Conservation (phyloP, 2,113 vertebrate genomes). For the Campylomormyrus numenius region DNA sequence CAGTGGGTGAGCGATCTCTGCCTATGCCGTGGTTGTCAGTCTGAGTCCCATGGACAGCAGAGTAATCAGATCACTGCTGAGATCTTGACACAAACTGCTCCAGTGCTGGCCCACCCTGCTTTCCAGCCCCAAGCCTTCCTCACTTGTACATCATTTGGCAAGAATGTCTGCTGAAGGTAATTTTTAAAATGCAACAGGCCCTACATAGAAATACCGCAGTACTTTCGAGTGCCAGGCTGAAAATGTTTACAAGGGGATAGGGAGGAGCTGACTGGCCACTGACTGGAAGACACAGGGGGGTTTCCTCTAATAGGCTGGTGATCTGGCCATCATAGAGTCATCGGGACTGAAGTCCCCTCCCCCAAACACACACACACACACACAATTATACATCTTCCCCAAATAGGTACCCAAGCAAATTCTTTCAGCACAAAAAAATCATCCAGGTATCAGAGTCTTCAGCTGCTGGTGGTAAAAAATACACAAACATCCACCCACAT, state of each 20-base stretch:
- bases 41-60: background rate
- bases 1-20: background rate
- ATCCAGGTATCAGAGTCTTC: background rate
- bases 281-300: background rate
- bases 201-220: background rate
- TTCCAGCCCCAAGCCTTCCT: background rate
- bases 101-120: too few relatives aligned
- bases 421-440: background rate
- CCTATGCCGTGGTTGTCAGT: background rate
- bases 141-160: background rate
- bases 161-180: background rate
- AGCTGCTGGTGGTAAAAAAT: background rate
- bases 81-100: too few relatives aligned
- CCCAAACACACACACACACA: background rate
- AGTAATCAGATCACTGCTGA: background rate
- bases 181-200: background rate
- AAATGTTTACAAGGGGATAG: background rate
- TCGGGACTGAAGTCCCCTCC: background rate
- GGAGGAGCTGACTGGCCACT: background rate
- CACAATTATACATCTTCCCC: background rate
- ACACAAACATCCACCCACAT: background rate
- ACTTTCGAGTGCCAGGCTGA: background rate
- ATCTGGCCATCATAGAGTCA: background rate
- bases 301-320: background rate
- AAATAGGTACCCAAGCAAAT: background rate